These are phyloP conservation scores for Dynastes tityus DNA, from an alignment of 2,888 invertebrate species.

Conservation along the genomic window DNA sequence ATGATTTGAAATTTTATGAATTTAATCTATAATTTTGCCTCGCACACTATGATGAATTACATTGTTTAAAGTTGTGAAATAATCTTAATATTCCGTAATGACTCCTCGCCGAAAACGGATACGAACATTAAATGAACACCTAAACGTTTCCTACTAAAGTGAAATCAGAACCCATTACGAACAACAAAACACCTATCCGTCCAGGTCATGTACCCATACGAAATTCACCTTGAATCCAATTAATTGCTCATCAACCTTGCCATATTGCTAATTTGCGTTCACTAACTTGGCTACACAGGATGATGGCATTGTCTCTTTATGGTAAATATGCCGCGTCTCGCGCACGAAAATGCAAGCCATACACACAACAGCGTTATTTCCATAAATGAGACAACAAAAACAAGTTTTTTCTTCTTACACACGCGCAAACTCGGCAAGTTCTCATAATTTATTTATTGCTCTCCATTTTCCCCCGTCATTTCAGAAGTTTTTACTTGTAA, in stretches of 20 bases:
- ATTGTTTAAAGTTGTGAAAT: not conserved
- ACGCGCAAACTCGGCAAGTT: not conserved
- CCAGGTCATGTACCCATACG: slow-evolving; percentile 27
- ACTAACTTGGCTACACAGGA: not conserved
- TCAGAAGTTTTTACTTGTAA: too few relatives aligned
- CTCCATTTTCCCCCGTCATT: too few relatives aligned
- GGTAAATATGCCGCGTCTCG: not conserved
- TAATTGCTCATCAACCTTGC: slow-evolving; percentile 44
- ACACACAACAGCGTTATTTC: too few relatives aligned
- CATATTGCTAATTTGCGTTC: slow-evolving; percentile 32
- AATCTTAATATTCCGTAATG: not conserved
- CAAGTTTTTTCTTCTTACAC: not conserved
- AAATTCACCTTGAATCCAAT: slow-evolving; percentile 43
- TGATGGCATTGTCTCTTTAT: slow-evolving; percentile 25
- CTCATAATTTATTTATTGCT: not conserved
- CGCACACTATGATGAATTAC: too few relatives aligned
- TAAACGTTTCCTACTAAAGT: slow-evolving; percentile 16
- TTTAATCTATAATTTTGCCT: too few relatives aligned
- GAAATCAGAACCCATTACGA: slow-evolving; percentile 9
- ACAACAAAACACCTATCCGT: slow-evolving; percentile 17
- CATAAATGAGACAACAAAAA: too few relatives aligned
- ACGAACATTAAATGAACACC: not conserved
- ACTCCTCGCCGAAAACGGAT: not conserved
- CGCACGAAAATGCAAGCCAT: not conserved
- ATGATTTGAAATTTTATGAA: too few relatives aligned